Evolutionary conservation across 2,113 vertebrate genomes (phyloP).

Genomic region (Phylloscopus trochiloides): DNA sequence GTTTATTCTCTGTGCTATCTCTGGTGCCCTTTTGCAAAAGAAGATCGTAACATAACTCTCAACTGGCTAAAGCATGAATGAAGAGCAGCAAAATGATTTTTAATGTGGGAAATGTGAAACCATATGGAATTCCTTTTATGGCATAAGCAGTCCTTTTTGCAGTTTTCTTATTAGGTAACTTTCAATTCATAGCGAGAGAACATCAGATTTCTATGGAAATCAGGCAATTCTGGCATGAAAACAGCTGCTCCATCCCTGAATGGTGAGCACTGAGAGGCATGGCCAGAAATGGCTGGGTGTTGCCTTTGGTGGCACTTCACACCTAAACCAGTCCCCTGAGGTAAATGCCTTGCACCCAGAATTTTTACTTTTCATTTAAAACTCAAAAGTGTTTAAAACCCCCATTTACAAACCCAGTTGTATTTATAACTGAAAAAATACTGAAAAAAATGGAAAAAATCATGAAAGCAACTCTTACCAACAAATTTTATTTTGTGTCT

Average conservation of each 20-base stretch:
- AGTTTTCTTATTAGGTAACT: neutral
- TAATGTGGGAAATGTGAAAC: neutral
- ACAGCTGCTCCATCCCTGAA: neutral
- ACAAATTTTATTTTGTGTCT: neutral
- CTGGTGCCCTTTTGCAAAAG: neutral
- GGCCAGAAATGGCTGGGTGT: neutral
- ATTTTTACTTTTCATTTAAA: neutral
- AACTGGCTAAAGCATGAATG: neutral
- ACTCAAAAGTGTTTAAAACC: neutral
- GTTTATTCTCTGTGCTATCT: neutral
- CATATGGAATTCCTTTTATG: neutral
- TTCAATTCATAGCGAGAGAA: neutral
- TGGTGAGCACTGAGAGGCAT: neutral
- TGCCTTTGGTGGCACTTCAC: neutral
- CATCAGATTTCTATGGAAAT: neutral
- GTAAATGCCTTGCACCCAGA: neutral
- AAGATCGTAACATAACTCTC: neutral
- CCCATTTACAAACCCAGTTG: neutral
- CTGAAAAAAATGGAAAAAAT: too few relatives aligned
- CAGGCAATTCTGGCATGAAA: neutral
- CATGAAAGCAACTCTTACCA: neutral
- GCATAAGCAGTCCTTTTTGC: neutral
- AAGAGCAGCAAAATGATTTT: neutral
- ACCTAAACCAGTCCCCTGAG: neutral
- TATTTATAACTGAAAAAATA: neutral